These are phyloP conservation scores for Neoscelio sp. DNA, from an alignment of 2,888 invertebrate species.

Conservation along the genomic window DNA sequence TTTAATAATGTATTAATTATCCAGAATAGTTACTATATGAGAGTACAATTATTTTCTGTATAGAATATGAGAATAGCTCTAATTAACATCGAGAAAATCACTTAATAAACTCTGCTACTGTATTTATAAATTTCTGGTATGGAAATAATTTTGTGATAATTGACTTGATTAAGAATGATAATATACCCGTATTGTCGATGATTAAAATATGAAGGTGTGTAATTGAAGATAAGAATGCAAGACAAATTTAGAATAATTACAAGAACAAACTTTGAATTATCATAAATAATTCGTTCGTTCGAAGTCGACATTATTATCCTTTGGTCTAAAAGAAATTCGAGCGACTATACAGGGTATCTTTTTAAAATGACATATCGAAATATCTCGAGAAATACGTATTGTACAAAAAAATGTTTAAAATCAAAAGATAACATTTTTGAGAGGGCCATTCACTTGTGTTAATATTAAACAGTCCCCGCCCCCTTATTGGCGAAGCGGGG, in stretches of 20 bases:
- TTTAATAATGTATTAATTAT: too few species aligned
- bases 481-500: too few species aligned
- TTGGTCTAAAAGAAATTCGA: too few species aligned
- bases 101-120: slow-evolving; percentile 1
- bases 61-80: slow-evolving; percentile 9
- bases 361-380: too few species aligned
- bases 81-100: slow-evolving; percentile 21
- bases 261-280: slow-evolving; percentile 11
- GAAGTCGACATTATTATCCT: background rate
- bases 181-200: slow-evolving; percentile 29
- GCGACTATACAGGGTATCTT: too few species aligned
- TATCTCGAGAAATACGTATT: too few species aligned
- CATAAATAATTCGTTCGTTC: slow-evolving; percentile 38
- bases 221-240: slow-evolving; percentile 26
- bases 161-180: slow-evolving; percentile 55
- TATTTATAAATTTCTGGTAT: slow-evolving; percentile 6
- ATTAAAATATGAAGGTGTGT: slow-evolving; percentile 18
- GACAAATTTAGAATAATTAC: slow-evolving; percentile 34
- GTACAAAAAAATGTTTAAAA: too few species aligned
- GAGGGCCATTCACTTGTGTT: too few species aligned
- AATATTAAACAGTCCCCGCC: too few species aligned
- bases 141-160: slow-evolving; percentile 54
- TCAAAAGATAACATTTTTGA: too few species aligned
- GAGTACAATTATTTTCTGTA: slow-evolving; percentile 1
- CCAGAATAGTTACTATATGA: too few species aligned